These are phyloP conservation scores for Diprion similis DNA, from an alignment of 1,140 invertebrate genomes.

Conservation along the genomic window DNA sequence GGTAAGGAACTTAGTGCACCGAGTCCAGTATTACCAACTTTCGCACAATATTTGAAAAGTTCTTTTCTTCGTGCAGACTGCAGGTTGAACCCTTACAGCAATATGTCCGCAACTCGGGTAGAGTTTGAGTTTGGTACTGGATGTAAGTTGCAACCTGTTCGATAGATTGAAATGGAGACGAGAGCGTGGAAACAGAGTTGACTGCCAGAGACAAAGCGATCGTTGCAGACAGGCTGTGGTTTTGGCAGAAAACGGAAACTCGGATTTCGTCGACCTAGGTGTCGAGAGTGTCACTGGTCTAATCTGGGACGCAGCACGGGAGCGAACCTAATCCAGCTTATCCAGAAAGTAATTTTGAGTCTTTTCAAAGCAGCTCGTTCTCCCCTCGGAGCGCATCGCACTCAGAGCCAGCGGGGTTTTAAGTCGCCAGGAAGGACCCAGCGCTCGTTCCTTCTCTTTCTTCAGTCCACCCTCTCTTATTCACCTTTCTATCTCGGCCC, in stretches of 20 bases:
- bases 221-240: neutral
- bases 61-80: no score
- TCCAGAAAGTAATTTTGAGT: constrained; percentile 64
- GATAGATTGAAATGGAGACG: no score
- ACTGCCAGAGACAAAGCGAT: neutral
- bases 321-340: constrained; percentile 63
- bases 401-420: constrained; percentile 35
- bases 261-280: neutral
- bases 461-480: constrained; percentile 25
- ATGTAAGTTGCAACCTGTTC: no score
- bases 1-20: no score
- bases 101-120: no score
- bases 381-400: constrained; percentile 16
- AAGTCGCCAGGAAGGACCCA: constrained; percentile 41
- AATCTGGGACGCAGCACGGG: constrained; percentile 56
- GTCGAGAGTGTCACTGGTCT: constrained; percentile 52
- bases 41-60: no score
- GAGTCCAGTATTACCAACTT: no score
- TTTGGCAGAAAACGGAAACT: neutral
- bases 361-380: constrained; percentile 52
- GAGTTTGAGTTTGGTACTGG: no score
- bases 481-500: constrained; percentile 29
- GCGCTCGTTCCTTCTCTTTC: constrained; percentile 19
- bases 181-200: no score
- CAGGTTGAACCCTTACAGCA: no score